Evolutionary conservation across 2,797 vertebrate species (phyloP), one percentile per base, ranked within the genome.

Genomic region (Bovichtus diacanthus): DNA sequence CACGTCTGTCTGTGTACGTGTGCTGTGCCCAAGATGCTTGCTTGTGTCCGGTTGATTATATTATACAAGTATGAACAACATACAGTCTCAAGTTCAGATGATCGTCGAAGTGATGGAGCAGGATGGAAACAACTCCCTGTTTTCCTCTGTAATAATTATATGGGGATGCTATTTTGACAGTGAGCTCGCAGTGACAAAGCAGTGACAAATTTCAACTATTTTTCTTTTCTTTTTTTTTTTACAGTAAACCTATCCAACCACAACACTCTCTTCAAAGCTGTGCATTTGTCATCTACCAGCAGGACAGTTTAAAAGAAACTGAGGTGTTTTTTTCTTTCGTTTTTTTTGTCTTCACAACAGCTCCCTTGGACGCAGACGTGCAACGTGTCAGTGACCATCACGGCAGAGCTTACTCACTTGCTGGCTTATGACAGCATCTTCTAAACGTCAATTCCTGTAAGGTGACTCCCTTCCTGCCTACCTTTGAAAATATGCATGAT

Each of bases 1-100:
- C 68, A 38, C 69, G 83, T 81, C 81, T 72, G 77, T 83, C 66
- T 72, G 75, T 60, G 53, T 71, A 38, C 56, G 70, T 74, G 67
- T 71, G 76, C 49, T 63, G 58, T 38, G 58, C 68, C 69, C 58
- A 58, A 69, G 44, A 87, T 74, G 53, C 71, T 65, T 49, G 66
- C 59, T 76, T 51, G 43, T 59, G 67, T 79, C 74, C 83, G 78
- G 53, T 21, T 47, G 49, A 83, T 83, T 61, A 74, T 75, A 64
- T 68, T 70, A 80, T 70, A 61, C 49, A 80, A 65, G 39, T 63
- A 39, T 13, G 51, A 58, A 60, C 50, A 61, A 51, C 63, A 75
- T 47, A 27, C 27, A 69, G 73, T 31, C 43, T 63, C 29, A 13
- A 59, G 12, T 70, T 74, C 62, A 71, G 18, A 41, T 53, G 69